Evolutionary conservation across 2,888 invertebrate species (phyloP), one percentile per base, ranked within the genome.

Genomic region (Dendrolimus houi): DNA sequence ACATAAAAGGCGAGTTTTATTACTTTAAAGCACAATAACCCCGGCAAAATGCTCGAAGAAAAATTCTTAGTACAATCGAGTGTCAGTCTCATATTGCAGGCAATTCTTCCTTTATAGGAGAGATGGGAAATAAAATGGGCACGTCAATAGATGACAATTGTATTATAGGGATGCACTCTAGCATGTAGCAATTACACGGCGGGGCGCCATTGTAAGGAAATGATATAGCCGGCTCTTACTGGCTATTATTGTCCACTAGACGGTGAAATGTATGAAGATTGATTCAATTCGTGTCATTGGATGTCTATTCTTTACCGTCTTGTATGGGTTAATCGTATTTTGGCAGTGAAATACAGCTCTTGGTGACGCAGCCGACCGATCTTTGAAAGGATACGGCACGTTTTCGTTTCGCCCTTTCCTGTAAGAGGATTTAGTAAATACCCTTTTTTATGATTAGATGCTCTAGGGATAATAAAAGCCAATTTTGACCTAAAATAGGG

Each of bases 111-210:
- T 54, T 55, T 17, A 47, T 47, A 59, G 13, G 56, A 58, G 57
- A 60, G 57, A 60, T 64, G 63, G 67, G 66, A 65, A 65, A 71
- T 68, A 71, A 69, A 63, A 62, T 64, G 62, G 69, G 67, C 67
- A 66, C 64, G 63, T 64, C 71, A 69, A 74, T 75, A 75, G 75
- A 69, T 68, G 65, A 69, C 74, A 72, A 79, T 78, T 76, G 73
- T 75, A 72, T 77, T 79, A 79, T 81, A 69, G 75, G 75, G 78
- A 77, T 76, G 79, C 77, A 75, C 71, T 79, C 72, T 72, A 67
- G 69, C 72, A 67, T 70, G 61, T 67, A 67, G 75, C 78, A 81
- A 81, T 81, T 79, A 81, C 79, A 73, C 70, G 71, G 72, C 66
- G 69, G 75, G 29, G 66, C 61, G 65, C 72, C 68, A 75, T 79